Conservation (phyloP, 2,888 invertebrate species). For the Cryptus armator region DNA sequence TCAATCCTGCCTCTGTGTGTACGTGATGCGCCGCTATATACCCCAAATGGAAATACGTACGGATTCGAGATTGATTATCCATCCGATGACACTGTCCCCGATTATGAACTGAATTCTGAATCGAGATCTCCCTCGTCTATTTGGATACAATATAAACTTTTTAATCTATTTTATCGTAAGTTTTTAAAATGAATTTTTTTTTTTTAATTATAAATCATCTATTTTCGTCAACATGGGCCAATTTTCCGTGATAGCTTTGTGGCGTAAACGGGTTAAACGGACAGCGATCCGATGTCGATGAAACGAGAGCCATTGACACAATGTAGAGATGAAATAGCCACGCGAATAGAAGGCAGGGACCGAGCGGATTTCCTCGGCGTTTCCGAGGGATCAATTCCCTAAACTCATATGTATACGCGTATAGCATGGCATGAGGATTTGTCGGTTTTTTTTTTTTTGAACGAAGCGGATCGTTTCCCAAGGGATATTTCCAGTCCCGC, state of each 20-base stretch:
- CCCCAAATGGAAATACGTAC: slow-evolving; percentile 10
- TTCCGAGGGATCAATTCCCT: slow-evolving; percentile 5
- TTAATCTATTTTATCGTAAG: no score
- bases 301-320: neutral
- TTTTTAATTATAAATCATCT: no score
- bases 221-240: no score
- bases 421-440: neutral
- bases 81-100: neutral
- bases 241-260: no score
- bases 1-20: neutral
- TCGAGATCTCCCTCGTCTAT: neutral
- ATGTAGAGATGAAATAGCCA: neutral
- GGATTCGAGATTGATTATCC: slow-evolving; percentile 13
- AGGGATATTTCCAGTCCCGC: neutral
- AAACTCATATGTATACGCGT: neutral
- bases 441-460: neutral
- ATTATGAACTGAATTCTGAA: neutral
- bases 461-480: slow-evolving; percentile 7
- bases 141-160: no score
- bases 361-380: neutral
- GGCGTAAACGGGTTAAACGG: no score
- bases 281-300: neutral
- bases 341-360: neutral
- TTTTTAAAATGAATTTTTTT: no score
- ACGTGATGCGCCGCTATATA: neutral